Conservation (phyloP, 2,113 vertebrate species). For the Numida meleagris region DNA sequence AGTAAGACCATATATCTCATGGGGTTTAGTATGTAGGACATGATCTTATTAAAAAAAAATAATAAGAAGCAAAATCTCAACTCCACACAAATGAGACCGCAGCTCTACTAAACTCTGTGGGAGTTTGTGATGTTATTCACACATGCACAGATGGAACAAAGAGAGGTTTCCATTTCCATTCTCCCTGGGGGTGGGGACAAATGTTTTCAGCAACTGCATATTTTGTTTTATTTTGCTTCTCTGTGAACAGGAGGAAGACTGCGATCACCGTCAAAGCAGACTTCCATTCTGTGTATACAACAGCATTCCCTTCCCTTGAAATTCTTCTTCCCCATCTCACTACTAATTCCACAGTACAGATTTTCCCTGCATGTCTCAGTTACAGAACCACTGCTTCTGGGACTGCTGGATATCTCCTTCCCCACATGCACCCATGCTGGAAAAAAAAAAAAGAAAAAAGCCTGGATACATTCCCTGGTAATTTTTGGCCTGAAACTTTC, state of each 20-base stretch:
- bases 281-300: neutral
- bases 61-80: neutral
- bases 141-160: accelerated
- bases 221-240: neutral
- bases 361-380: neutral
- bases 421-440: neutral
- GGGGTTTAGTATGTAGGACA: neutral
- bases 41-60: neutral
- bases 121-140: neutral
- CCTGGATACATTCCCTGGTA: neutral
- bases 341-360: neutral
- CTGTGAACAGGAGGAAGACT: neutral
- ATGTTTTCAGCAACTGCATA: neutral
- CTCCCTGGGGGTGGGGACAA: neutral
- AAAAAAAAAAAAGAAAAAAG: neutral
- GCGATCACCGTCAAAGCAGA: neutral
- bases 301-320: neutral
- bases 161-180: neutral
- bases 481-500: neutral
- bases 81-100: neutral
- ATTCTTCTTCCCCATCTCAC: neutral
- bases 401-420: neutral
- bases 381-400: neutral
- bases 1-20: neutral
- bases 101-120: neutral